Percentiles rank a stretch among this genome's conserved stretches.
Evolutionary conservation across 1,140 invertebrate genomes (phyloP).

Genomic region (Papilio polytes): DNA sequence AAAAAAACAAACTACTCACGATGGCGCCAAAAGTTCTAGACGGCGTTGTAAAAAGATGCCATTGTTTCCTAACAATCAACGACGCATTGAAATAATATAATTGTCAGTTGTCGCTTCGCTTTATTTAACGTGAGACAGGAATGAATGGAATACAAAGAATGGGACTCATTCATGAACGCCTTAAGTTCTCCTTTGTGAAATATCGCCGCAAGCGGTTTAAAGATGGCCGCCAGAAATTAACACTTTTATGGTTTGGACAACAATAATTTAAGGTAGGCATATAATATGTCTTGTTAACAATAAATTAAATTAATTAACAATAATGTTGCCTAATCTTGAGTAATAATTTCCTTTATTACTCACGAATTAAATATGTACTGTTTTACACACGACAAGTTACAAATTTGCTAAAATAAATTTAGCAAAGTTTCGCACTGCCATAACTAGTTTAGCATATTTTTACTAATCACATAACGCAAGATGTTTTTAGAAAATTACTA

Average conservation of each 20-base stretch:
- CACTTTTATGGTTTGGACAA: background rate
- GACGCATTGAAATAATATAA: conserved; percentile 47
- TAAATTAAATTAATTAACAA: too few species aligned
- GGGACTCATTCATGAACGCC: conserved; percentile 62
- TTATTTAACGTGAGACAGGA: conserved; percentile 48
- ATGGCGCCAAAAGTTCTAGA: conserved; percentile 42
- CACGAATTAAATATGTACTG: background rate
- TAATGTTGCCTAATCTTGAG: too few species aligned
- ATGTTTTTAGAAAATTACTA: conserved; percentile 50
- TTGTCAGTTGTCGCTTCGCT: conserved; percentile 50
- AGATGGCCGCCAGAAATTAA: conserved; percentile 42
- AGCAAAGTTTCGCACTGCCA: background rate
- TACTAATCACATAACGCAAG: conserved; percentile 43
- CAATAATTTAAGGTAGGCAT: background rate
- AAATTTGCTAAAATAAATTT: background rate
- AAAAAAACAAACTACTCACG: conserved; percentile 30
- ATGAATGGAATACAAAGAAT: conserved; percentile 66
- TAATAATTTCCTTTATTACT: background rate
- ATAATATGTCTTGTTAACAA: too few species aligned
- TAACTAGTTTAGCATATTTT: background rate
- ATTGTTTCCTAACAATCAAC: conserved; percentile 42
- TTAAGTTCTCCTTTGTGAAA: conserved; percentile 62
- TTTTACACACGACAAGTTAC: background rate
- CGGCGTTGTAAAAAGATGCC: conserved; percentile 36
- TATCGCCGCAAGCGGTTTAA: conserved; percentile 50